These are phyloP conservation scores for Platerodrilus igneus DNA, from an alignment of 2,888 invertebrate species.

Conservation along the genomic window DNA sequence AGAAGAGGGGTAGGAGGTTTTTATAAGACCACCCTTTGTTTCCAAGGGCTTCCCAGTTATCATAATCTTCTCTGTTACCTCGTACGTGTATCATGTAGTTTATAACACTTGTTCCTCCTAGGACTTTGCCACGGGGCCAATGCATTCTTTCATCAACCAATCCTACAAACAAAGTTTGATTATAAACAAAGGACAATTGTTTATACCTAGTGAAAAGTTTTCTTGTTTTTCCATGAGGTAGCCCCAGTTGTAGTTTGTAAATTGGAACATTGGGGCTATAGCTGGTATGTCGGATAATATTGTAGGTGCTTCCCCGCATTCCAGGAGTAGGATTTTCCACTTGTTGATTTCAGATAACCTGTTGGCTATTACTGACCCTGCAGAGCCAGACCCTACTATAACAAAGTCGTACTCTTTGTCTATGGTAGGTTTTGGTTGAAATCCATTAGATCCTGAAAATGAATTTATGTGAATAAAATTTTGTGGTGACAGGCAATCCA, in stretches of 20 bases:
- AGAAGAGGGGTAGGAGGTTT: slow-evolving; percentile 48
- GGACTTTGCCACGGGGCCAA: slow-evolving; percentile 49
- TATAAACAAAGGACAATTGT: background rate
- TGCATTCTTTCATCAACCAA: slow-evolving; percentile 47
- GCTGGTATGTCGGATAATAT: slow-evolving; percentile 53
- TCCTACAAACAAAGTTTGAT: slow-evolving; percentile 24
- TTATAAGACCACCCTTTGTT: slow-evolving; percentile 51
- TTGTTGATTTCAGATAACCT: slow-evolving; percentile 60
- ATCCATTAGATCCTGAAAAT: too few relatives aligned
- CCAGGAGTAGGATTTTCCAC: slow-evolving; percentile 61
- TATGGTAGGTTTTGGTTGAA: too few relatives aligned
- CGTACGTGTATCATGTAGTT: slow-evolving; percentile 52
- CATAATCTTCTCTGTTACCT: slow-evolving; percentile 64
- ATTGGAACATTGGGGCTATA: slow-evolving; percentile 52
- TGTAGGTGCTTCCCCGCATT: slow-evolving; percentile 56
- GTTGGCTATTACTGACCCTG: slow-evolving; percentile 66
- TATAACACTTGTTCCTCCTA: slow-evolving; percentile 50
- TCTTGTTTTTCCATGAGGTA: slow-evolving; percentile 56
- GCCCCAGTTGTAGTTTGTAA: slow-evolving; percentile 58
- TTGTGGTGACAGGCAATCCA: too few relatives aligned
- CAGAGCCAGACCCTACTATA: slow-evolving; percentile 65
- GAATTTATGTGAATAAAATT: too few relatives aligned
- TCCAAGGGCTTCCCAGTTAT: slow-evolving; percentile 49
- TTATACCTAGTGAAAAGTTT: slow-evolving; percentile 49
- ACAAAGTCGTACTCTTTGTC: slow-evolving; percentile 57